phyloP scores from a whole-genome alignment of 1,140 invertebrate species.

The Probaryconus sp. region DNA sequence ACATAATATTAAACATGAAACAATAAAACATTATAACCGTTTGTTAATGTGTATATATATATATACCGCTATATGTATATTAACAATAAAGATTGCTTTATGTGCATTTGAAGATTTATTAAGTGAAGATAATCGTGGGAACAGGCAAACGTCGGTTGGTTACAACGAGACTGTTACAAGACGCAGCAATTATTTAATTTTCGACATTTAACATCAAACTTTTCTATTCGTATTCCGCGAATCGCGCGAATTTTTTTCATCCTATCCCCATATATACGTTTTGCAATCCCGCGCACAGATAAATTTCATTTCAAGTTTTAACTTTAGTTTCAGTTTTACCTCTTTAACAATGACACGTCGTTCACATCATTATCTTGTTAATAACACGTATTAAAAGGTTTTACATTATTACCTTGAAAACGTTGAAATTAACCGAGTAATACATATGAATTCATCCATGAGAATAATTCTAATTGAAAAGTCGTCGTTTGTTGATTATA shows the following conservation, averaged over 20 bases:
- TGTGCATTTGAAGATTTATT: slow-evolving; percentile 41
- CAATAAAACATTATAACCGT: slow-evolving; percentile 20
- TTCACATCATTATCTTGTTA: slow-evolving; percentile 44
- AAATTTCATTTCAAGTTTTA: slow-evolving; percentile 34
- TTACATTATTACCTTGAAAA: slow-evolving; percentile 29
- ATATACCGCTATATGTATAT: slow-evolving; percentile 25
- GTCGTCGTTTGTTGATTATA: slow-evolving; percentile 1
- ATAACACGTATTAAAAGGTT: slow-evolving; percentile 28
- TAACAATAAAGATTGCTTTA: slow-evolving; percentile 24
- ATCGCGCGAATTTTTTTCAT: slow-evolving; percentile 9
- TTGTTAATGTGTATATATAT: no score
- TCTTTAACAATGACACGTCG: slow-evolving; percentile 48
- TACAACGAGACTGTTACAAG: no score
- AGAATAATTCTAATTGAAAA: no score
- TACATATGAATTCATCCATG: slow-evolving; percentile 23
- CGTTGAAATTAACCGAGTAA: slow-evolving; percentile 17
- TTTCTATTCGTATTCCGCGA: slow-evolving; percentile 10
- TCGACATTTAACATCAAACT: slow-evolving; percentile 40
- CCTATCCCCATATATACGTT: slow-evolving; percentile 19
- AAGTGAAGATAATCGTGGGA: slow-evolving; percentile 53
- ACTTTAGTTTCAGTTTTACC: no score
- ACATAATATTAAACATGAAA: slow-evolving; percentile 54
- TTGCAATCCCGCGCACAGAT: slow-evolving; percentile 7
- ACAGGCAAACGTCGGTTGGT: slow-evolving; percentile 9
- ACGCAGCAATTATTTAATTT: slow-evolving; percentile 31